Percentiles rank a stretch among this genome's conserved stretches.
These are phyloP conservation scores for Pantelozetes paolii DNA, from an alignment of 2,888 invertebrate genomes.

Conservation along the genomic window DNA sequence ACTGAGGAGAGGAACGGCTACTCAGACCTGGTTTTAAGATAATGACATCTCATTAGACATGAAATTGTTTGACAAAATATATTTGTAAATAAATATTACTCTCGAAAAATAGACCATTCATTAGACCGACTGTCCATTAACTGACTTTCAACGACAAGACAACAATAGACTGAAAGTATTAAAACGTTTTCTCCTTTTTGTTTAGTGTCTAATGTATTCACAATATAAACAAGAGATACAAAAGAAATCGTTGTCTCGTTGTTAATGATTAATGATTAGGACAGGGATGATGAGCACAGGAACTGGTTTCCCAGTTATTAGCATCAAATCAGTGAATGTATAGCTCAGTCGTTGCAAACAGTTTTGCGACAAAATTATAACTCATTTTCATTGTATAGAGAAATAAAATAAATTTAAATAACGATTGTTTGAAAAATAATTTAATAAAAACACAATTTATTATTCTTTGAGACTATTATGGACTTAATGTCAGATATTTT, in stretches of 20 bases:
- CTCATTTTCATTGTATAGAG: not conserved
- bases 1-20: not conserved
- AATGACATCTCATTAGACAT: too few relatives aligned
- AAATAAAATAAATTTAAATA: not conserved
- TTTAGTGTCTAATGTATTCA: not conserved
- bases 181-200: too few relatives aligned
- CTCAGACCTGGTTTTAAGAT: conserved; percentile 6
- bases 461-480: not conserved
- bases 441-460: conserved; percentile 8
- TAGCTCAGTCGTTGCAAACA: not conserved
- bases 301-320: not conserved
- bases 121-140: too few relatives aligned
- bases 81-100: too few relatives aligned
- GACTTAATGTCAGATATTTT: conserved; percentile 5
- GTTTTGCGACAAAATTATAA: not conserved
- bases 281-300: not conserved
- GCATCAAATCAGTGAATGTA: not conserved
- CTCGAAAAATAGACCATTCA: too few relatives aligned
- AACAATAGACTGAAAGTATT: not conserved
- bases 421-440: not conserved
- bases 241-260: not conserved
- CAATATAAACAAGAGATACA: not conserved
- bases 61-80: too few relatives aligned
- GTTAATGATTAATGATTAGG: not conserved
- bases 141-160: not conserved